Base-by-base conservation (phyloP, 2,888 invertebrate species). In the Pristionchus japonicus region DNA sequence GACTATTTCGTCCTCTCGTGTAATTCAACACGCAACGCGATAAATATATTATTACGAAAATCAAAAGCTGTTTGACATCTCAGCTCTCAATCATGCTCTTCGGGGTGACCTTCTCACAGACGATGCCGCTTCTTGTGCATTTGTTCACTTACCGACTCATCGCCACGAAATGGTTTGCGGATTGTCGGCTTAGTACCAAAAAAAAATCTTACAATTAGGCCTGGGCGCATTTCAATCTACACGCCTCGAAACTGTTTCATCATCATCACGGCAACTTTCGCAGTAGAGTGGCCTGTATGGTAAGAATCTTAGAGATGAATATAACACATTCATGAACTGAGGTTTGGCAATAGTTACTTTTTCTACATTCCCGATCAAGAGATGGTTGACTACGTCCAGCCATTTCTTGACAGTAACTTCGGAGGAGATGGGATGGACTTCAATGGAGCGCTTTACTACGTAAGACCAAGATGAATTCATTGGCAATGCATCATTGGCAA, bases 361-460 rank as follows among this genome's bases (percentile, higher is more conserved):
- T 23, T 43, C 34, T 77, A 77, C 34, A 47, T 23, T 2, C n/a
- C 77, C 1, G 77, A 77, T 77, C 31, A 20, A 17, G 43, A 77
- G n/a, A n/a, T 77, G 1, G 17, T 4, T 3, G 77, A 27, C 1
- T 77, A 77, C n/a, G 27, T 77, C 4, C 77, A 77, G 17, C 77
- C 77, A 1, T 43, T 77, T 27, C 47, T 77, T n/a, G 77, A 77
- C 6, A 11, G 7, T 1, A 47, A 43, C 3, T 43, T 47, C 17
- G 47, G 34, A 11, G 77, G 77, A 11, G 47, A 43, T 40, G n/a
- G n/a, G 43, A 43, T 2, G n/a, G 43, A 40, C 3, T 77, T 77
- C 77, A 47, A 34, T 77, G 77, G 77, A 43, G 77, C 47, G 17
- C 77, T 77, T 6, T 77, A 77, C 47, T 43, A 70, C 37, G 67